Percentiles rank a stretch among this genome's conserved stretches.
Evolutionary conservation across 2,113 vertebrate genomes (phyloP).

Genomic region (Oreochromis niloticus): DNA sequence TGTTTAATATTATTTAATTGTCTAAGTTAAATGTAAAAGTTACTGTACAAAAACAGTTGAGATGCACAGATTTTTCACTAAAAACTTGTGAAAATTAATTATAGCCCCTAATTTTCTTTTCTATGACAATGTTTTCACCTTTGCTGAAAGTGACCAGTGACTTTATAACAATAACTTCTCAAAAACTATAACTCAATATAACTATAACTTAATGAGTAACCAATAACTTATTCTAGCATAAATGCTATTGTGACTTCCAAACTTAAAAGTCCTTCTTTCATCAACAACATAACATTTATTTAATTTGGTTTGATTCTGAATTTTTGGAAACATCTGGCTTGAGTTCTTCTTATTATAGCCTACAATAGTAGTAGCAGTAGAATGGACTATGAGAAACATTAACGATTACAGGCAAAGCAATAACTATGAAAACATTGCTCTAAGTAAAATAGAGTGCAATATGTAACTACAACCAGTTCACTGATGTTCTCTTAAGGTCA

Average conservation of each 20-base stretch:
- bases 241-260: neutral
- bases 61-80: neutral
- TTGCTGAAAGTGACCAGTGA: neutral
- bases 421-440: neutral
- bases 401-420: neutral
- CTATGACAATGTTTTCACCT: neutral
- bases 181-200: neutral
- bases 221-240: neutral
- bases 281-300: neutral
- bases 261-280: neutral
- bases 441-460: neutral
- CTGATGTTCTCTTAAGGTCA: rapidly evolving
- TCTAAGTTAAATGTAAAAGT: neutral
- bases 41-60: neutral
- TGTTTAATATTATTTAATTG: neutral
- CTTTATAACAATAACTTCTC: neutral
- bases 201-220: neutral
- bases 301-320: neutral
- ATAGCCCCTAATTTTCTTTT: neutral
- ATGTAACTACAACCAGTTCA: neutral
- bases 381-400: neutral
- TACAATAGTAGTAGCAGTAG: neutral
- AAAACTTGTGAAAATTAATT: neutral
- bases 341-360: neutral
- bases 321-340: neutral